Conservation (phyloP, 2,888 invertebrate species). For the Sphaeridia pumilis region DNA sequence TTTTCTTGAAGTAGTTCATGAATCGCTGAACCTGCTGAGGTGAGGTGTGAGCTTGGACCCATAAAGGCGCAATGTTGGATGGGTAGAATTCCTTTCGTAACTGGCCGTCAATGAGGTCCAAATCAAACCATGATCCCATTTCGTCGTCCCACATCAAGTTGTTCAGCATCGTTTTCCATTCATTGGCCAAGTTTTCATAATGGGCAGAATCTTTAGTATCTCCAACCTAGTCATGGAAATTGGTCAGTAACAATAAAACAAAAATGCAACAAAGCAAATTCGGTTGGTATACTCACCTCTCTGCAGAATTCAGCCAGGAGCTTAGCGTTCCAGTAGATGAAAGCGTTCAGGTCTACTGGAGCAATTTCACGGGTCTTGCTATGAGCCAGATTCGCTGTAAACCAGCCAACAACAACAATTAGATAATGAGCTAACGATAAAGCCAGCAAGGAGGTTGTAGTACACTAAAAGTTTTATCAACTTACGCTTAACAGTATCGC, state of each 20-base stretch:
- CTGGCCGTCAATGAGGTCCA: constrained; percentile 51
- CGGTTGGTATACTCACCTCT: constrained; percentile 41
- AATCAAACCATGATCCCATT: constrained; percentile 70
- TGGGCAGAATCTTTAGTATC: constrained; percentile 43
- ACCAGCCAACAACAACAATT: too few species aligned
- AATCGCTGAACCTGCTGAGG: constrained; percentile 39
- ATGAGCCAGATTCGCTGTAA: constrained; percentile 52
- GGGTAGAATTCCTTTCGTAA: constrained; percentile 57
- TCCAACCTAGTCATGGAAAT: constrained; percentile 31
- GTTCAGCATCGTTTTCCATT: constrained; percentile 52
- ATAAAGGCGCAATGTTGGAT: constrained; percentile 61
- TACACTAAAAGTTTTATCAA: not conserved
- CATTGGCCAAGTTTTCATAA: constrained; percentile 47
- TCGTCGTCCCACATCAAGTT: constrained; percentile 62
- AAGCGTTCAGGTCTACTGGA: constrained; percentile 72
- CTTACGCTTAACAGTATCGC: not conserved
- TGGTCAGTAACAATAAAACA: not conserved
- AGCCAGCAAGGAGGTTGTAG: not conserved
- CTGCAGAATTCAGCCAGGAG: constrained; percentile 51
- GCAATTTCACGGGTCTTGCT: constrained; percentile 56
- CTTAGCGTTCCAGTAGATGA: constrained; percentile 55
- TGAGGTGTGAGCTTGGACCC: constrained; percentile 44
- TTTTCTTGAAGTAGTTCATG: constrained; percentile 57
- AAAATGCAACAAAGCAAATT: too few species aligned
- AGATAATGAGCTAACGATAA: too few species aligned